Evolutionary conservation across 2,888 invertebrate genomes (phyloP), one percentile per base, ranked within the genome.

Genomic region (Drosophila macrospina): DNA sequence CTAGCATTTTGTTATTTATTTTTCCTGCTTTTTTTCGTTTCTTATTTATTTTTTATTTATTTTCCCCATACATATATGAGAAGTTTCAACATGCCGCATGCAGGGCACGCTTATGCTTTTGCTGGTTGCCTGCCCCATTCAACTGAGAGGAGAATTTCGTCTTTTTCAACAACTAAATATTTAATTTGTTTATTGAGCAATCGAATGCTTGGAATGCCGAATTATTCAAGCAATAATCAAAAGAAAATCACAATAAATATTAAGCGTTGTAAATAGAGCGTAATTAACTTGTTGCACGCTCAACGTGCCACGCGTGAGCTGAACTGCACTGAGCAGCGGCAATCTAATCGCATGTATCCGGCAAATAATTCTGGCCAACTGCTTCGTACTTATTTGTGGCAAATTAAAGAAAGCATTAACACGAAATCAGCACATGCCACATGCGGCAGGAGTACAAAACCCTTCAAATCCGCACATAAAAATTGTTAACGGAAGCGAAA

Each of bases 281-380:
- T 90, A 90, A 90, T 90, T 88, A 85, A 90, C 89, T 90, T 91
- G 88, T 90, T 90, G 91, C 89, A 90, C 89, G 90, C 89, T 67
- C 72, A 44, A 37, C 51, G n/a, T n/a, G n/a, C n/a, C n/a, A n/a
- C n/a, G n/a, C n/a, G n/a, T 79, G 72, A 34, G 13, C 32, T 69
- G 69, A 59, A 20, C 20, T 20, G 20, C 1, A 20, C 20, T 20
- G 20, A 20, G 3, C 20, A 2, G 20, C 3, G 66, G 65, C 75
- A 89, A 90, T 80, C 89, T 90, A 91, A 91, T 91, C 88, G 91
- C 91, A 91, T 91, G 91, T 88, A 89, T 91, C 90, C 91, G 90
- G 91, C 79, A 81, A 83, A 91, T 91, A 90, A 90, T 88, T 79
- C 84, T 84, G 39, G 5, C 39, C 30, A 5, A 24, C 41, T 13